A percentile compares a stretch with the other conserved stretches of the same genome.
Evolutionary conservation across 1,140 invertebrate species (phyloP).

Genomic region (Drosophila littoralis): DNA sequence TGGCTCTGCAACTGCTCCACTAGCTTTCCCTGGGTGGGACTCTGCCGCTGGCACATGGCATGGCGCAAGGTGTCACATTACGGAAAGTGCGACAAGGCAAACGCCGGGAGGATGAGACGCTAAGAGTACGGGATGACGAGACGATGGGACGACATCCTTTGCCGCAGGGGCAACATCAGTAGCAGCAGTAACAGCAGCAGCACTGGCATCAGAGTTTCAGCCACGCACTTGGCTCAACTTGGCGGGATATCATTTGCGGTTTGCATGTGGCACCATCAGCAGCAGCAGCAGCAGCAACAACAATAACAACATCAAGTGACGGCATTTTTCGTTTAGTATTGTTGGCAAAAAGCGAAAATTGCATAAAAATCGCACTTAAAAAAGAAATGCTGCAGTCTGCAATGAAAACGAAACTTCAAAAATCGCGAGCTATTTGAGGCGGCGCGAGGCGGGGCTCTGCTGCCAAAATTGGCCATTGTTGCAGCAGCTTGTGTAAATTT

Average conservation of each 20-base stretch:
- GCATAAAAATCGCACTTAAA: slow-evolving; percentile 42
- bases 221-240: slow-evolving; percentile 28
- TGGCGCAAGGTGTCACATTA: slow-evolving; percentile 77
- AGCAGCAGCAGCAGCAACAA: slow-evolving; percentile 15
- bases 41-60: slow-evolving; percentile 50
- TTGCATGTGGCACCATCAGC: slow-evolving; percentile 27
- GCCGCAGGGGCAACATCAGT: slow-evolving; percentile 29
- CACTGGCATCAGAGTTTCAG: slow-evolving; percentile 6
- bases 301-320: slow-evolving; percentile 18
- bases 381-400: slow-evolving; percentile 44
- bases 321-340: slow-evolving; percentile 28
- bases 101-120: not conserved
- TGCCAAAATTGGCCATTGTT: slow-evolving; percentile 24
- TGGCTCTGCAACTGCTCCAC: slow-evolving; percentile 27
- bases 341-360: slow-evolving; percentile 18
- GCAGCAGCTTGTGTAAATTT: slow-evolving; percentile 64
- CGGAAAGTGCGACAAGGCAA: slow-evolving; percentile 58
- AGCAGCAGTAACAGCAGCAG: slow-evolving; percentile 3
- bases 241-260: slow-evolving; percentile 24
- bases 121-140: not conserved
- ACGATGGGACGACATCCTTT: slow-evolving; percentile 1
- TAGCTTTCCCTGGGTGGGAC: slow-evolving; percentile 7
- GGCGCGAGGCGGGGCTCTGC: too few species aligned
- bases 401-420: slow-evolving; percentile 45
- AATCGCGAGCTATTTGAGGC: not conserved